Evolutionary conservation across 1,140 invertebrate genomes (phyloP).

Genomic region (Trichonephila clavipes): DNA sequence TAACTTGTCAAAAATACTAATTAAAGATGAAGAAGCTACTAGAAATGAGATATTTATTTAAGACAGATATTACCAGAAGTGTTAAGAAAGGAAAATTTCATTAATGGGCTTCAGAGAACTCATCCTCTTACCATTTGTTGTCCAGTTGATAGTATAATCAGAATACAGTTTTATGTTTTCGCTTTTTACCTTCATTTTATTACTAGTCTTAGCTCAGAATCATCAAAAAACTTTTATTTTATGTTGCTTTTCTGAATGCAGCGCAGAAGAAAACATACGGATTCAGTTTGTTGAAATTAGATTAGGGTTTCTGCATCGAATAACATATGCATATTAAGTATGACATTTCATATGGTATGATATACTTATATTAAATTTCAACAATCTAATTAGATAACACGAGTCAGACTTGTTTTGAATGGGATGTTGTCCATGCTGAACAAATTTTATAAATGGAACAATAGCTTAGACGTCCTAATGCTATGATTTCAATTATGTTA

Average conservation of each 20-base stretch:
- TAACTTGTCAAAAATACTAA: background rate
- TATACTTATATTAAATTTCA: no score
- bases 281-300: background rate
- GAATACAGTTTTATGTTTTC: background rate
- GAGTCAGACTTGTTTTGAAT: no score
- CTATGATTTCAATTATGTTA: no score
- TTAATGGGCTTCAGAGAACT: background rate
- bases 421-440: no score
- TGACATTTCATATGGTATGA: no score
- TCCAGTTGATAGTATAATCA: background rate
- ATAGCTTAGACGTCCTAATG: no score
- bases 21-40: background rate
- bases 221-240: background rate
- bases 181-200: background rate
- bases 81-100: background rate
- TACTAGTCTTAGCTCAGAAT: background rate
- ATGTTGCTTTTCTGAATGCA: background rate
- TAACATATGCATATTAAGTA: background rate
- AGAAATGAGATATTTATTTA: background rate
- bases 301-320: background rate
- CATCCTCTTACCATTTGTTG: background rate
- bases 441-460: no score
- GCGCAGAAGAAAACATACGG: background rate
- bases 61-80: background rate
- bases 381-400: no score